These are phyloP conservation scores for Nyctibius grandis DNA, from an alignment of 2,797 vertebrate genomes.

Conservation along the genomic window DNA sequence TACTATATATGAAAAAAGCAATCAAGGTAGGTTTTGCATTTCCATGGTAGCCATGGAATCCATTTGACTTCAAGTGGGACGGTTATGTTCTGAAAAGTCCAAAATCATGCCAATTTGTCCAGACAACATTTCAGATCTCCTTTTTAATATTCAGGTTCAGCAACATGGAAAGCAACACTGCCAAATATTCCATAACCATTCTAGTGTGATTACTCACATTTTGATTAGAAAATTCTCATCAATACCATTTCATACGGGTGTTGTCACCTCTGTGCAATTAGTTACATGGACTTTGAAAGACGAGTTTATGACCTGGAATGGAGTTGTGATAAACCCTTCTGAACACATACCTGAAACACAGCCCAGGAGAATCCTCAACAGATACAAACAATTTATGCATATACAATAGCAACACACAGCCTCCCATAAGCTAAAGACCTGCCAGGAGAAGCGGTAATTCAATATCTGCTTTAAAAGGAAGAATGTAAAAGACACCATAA, in stretches of 20 bases:
- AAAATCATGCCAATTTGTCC: conserved; percentile 6
- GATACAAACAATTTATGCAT: background rate
- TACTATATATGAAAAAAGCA: background rate
- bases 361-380: background rate
- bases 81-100: background rate
- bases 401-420: background rate
- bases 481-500: background rate
- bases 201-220: background rate
- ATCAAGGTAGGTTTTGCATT: background rate
- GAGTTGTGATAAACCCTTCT: background rate
- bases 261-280: background rate
- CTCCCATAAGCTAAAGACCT: background rate
- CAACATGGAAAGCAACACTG: background rate
- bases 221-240: conserved; percentile 4
- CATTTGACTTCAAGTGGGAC: background rate
- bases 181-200: background rate
- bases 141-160: conserved; percentile 10
- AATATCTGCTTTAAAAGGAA: background rate
- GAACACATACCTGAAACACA: background rate
- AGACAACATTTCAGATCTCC: background rate
- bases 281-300: conserved; percentile 6
- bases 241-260: background rate
- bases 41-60: background rate
- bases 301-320: background rate
- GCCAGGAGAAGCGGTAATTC: background rate